Evolutionary conservation across 2,888 invertebrate genomes (phyloP).

Genomic region (Papilio elwesi): DNA sequence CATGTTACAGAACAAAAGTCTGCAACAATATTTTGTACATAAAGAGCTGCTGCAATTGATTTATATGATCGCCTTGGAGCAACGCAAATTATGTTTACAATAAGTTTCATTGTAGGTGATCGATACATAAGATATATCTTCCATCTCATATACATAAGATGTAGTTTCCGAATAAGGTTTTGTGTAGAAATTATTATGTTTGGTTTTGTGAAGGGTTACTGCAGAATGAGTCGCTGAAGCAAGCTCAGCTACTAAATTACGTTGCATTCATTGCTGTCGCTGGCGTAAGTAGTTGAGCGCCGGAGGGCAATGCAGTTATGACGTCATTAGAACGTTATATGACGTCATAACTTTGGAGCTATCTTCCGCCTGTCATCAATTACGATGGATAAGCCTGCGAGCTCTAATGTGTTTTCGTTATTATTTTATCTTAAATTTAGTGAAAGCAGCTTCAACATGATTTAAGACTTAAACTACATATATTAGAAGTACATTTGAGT

Average conservation of each 20-base stretch:
- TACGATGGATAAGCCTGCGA: constrained; percentile 72
- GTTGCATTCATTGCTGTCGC: constrained; percentile 63
- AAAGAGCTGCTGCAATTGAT: too few species aligned
- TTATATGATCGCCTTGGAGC: too few species aligned
- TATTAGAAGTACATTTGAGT: too few species aligned
- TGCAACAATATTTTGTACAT: too few species aligned
- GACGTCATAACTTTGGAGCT: constrained; percentile 77
- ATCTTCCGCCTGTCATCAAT: constrained; percentile 80
- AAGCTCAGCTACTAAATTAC: constrained; percentile 60
- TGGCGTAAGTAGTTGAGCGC: constrained; percentile 52
- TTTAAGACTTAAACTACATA: too few species aligned
- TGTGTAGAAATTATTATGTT: constrained; percentile 5
- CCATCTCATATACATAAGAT: not conserved
- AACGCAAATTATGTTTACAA: not conserved
- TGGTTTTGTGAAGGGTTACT: constrained; percentile 34
- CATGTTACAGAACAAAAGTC: too few species aligned
- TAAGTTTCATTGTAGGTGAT: too few species aligned
- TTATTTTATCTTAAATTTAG: constrained; percentile 52
- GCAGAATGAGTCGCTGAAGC: constrained; percentile 44
- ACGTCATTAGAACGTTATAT: constrained; percentile 81
- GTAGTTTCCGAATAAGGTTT: not conserved
- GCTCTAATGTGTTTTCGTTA: constrained; percentile 66
- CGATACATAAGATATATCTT: too few species aligned
- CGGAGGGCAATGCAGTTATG: constrained; percentile 79
- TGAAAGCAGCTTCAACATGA: not conserved